Percentiles rank a stretch among this genome's conserved stretches.
phyloP scores from a whole-genome alignment of 1,140 invertebrate genomes.

The Drosophila trapezifrons region DNA sequence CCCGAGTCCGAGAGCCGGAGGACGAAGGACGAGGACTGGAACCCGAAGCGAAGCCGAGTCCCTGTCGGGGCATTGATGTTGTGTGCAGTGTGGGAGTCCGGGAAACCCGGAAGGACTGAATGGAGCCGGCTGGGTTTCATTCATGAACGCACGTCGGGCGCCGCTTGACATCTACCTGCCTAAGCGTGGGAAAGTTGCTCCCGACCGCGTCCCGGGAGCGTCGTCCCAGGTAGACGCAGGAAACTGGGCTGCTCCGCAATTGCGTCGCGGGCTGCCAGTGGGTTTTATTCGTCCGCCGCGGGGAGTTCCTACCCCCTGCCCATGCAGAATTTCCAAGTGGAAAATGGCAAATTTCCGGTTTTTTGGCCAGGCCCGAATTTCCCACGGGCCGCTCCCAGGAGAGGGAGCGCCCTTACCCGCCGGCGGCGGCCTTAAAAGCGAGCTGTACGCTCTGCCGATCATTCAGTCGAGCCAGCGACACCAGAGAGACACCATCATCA shows the following conservation, averaged over 20 bases:
- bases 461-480: slow-evolving; percentile 58
- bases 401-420: background rate
- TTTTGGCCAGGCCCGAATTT: slow-evolving; percentile 62
- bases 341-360: slow-evolving; percentile 80
- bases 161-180: slow-evolving; percentile 60
- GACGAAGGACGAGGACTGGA: too few relatives aligned
- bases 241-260: slow-evolving; percentile 79
- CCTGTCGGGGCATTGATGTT: slow-evolving; percentile 50
- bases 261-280: slow-evolving; percentile 65
- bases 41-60: background rate
- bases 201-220: background rate
- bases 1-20: slow-evolving; percentile 4
- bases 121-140: slow-evolving; percentile 61
- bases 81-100: slow-evolving; percentile 33
- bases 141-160: slow-evolving; percentile 64
- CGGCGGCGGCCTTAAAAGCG: slow-evolving; percentile 48
- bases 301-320: slow-evolving; percentile 63
- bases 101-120: slow-evolving; percentile 50
- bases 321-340: slow-evolving; percentile 62
- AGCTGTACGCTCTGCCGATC: background rate
- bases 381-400: slow-evolving; percentile 53
- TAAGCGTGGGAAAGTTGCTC: slow-evolving; percentile 76
- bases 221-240: slow-evolving; percentile 51
- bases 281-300: slow-evolving; percentile 55
- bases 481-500: slow-evolving; percentile 40